A percentile compares a stretch with the other conserved stretches of the same genome.
Conservation (phyloP, 2,797 vertebrate species). For the Gobio occitaniae region DNA sequence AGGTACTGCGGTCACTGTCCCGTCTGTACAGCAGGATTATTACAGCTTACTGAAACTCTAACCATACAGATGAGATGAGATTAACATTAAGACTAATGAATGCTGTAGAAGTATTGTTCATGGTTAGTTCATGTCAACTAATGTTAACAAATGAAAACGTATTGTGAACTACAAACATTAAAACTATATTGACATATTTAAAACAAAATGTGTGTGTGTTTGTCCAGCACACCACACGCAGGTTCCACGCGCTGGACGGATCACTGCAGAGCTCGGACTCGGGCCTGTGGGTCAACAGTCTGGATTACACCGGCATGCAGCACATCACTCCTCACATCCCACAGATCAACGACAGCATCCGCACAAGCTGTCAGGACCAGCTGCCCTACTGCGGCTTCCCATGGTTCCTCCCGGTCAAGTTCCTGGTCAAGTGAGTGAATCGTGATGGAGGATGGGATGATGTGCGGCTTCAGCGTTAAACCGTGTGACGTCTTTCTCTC, state of each 20-base stretch:
- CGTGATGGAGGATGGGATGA: neutral
- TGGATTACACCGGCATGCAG: constrained; percentile 91
- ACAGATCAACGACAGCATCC: constrained; percentile 90
- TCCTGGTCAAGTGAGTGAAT: constrained; percentile 85
- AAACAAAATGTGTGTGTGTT: too few species aligned
- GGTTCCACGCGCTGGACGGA: constrained; percentile 87
- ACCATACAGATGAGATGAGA: too few species aligned
- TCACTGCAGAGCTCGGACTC: constrained; percentile 87
- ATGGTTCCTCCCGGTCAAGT: constrained; percentile 95
- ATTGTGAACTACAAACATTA: too few species aligned
- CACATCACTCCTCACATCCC: constrained; percentile 89
- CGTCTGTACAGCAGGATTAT: too few species aligned
- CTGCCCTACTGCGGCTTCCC: constrained; percentile 93
- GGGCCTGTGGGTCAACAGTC: constrained; percentile 96
- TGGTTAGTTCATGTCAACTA: too few species aligned
- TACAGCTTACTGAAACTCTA: too few species aligned
- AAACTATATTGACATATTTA: too few species aligned
- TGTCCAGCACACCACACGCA: constrained; percentile 86
- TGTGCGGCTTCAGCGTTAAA: neutral
- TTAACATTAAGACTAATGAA: too few species aligned
- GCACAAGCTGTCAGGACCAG: constrained; percentile 81
- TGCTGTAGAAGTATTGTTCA: too few species aligned
- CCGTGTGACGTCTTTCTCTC: neutral
- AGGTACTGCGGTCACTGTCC: constrained; percentile 75
- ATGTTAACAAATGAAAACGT: too few species aligned